A percentile compares a stretch with the other conserved stretches of the same genome.
phyloP scores from a whole-genome alignment of 1,140 invertebrate species.

The Drosophila lacteicornis region DNA sequence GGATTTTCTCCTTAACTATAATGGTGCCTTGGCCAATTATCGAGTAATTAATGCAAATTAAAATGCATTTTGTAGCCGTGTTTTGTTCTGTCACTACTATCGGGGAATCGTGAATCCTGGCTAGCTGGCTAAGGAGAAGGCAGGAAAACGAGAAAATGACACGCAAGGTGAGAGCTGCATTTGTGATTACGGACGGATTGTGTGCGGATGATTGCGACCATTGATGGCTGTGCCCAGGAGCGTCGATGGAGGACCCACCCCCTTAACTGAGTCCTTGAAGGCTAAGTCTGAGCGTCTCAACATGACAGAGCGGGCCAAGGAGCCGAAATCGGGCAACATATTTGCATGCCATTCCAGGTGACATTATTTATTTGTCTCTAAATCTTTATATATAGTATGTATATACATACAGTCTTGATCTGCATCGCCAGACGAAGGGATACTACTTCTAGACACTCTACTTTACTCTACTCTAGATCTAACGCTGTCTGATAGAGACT shows the following conservation, averaged over 20 bases:
- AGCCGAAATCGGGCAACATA: slow-evolving; percentile 32
- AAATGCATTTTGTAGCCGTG: slow-evolving; percentile 53
- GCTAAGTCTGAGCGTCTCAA: slow-evolving; percentile 17
- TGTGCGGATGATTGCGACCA: slow-evolving; percentile 70
- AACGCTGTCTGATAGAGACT: too few relatives aligned
- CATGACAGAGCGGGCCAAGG: neutral
- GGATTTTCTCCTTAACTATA: slow-evolving; percentile 19
- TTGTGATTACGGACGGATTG: slow-evolving; percentile 24
- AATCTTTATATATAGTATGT: too few relatives aligned
- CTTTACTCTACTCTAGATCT: too few relatives aligned
- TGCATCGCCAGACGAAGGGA: too few relatives aligned
- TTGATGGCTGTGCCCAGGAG: slow-evolving; percentile 52
- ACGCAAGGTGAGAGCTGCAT: slow-evolving; percentile 26
- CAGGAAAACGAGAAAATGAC: slow-evolving; percentile 12
- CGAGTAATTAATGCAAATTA: slow-evolving; percentile 67
- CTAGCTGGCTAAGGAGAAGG: too few relatives aligned
- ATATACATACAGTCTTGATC: neutral
- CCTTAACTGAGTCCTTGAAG: slow-evolving; percentile 13
- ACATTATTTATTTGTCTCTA: too few relatives aligned
- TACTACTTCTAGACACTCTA: too few relatives aligned
- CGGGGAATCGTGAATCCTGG: neutral
- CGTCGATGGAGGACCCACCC: neutral
- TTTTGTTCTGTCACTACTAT: slow-evolving; percentile 46
- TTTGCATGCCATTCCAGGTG: slow-evolving; percentile 12
- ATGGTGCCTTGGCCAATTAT: slow-evolving; percentile 46